These are phyloP conservation scores for Hololepta plana DNA, from an alignment of 2,888 invertebrate genomes.

Conservation along the genomic window DNA sequence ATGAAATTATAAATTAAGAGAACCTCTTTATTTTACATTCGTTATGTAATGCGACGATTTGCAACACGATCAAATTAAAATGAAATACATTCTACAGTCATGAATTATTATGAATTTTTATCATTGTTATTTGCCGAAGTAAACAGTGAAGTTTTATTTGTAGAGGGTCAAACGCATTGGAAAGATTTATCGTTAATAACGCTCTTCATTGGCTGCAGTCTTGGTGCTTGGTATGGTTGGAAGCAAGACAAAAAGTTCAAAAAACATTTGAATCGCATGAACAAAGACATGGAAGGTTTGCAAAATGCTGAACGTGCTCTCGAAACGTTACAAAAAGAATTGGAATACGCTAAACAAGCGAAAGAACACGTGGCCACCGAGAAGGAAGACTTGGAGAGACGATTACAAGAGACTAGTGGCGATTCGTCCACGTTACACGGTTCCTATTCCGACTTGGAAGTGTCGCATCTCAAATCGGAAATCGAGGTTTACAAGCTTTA, in stretches of 20 bases:
- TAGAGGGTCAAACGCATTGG: constrained; percentile 31
- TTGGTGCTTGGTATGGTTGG: constrained; percentile 83
- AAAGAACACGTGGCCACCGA: constrained; percentile 67
- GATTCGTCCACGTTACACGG: constrained; percentile 41
- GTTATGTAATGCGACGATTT: too few relatives aligned
- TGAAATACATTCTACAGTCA: too few relatives aligned
- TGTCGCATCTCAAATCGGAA: constrained; percentile 65
- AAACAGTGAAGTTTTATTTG: constrained; percentile 6
- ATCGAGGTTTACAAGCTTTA: constrained; percentile 48
- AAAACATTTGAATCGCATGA: constrained; percentile 75
- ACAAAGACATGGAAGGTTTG: constrained; percentile 83
- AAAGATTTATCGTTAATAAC: constrained; percentile 82
- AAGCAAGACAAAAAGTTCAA: constrained; percentile 79
- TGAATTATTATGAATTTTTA: too few relatives aligned
- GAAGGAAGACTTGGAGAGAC: constrained; percentile 65
- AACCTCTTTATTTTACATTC: too few relatives aligned
- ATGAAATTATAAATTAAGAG: too few relatives aligned
- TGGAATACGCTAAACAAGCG: constrained; percentile 61
- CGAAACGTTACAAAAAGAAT: constrained; percentile 66
- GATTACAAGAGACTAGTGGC: constrained; percentile 46
- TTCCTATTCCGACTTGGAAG: constrained; percentile 65
- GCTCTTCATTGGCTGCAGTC: constrained; percentile 64
- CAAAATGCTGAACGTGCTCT: constrained; percentile 78
- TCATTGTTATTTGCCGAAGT: constrained; percentile 6
- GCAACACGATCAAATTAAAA: too few relatives aligned